A percentile compares a stretch with the other conserved stretches of the same genome.
Evolutionary conservation across 2,888 invertebrate species (phyloP).

Genomic region (Dilophus febrilis): DNA sequence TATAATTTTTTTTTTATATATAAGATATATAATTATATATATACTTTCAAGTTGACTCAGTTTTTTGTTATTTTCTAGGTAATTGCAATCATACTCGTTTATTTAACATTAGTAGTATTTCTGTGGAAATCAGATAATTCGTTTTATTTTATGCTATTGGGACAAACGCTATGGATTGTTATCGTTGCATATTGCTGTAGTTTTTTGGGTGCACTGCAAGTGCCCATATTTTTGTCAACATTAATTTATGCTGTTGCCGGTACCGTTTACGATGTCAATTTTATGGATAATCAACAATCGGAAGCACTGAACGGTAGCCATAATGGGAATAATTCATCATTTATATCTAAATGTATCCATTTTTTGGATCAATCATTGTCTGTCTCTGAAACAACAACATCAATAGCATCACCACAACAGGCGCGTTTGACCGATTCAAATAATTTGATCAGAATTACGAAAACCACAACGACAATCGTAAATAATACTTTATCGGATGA

Average conservation of each 20-base stretch:
- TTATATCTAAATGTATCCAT: not conserved
- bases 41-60: not conserved
- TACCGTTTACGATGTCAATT: constrained; percentile 33
- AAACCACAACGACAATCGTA: no score
- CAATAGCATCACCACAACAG: not conserved
- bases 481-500: no score
- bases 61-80: constrained; percentile 37
- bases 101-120: constrained; percentile 50
- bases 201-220: constrained; percentile 54
- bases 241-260: constrained; percentile 49
- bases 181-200: constrained; percentile 59
- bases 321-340: constrained; percentile 1
- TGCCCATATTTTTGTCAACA: constrained; percentile 52
- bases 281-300: not conserved
- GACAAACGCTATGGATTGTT: constrained; percentile 58
- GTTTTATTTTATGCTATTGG: constrained; percentile 44
- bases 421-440: no score
- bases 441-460: no score
- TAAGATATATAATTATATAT: not conserved
- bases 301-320: not conserved
- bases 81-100: constrained; percentile 44
- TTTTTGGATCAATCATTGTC: constrained; percentile 2
- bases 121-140: constrained; percentile 61
- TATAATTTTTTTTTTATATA: not conserved
- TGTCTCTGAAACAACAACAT: not conserved